These are phyloP conservation scores for Catocala fraxini DNA, from an alignment of 2,888 invertebrate species.

Conservation along the genomic window DNA sequence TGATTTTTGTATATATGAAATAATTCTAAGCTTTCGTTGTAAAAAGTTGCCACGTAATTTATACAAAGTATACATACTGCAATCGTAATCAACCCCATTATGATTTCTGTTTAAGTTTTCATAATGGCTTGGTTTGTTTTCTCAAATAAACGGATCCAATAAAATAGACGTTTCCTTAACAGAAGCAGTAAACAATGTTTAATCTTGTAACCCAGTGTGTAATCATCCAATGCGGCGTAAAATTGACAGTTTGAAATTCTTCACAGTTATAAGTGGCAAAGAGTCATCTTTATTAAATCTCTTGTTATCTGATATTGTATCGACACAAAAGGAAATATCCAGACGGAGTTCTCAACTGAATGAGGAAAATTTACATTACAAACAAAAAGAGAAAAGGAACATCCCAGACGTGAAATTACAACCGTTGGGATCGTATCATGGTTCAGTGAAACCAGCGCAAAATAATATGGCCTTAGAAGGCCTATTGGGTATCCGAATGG, in stretches of 20 bases:
- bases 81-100: not conserved
- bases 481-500: conserved; percentile 53
- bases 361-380: conserved; percentile 77
- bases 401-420: conserved; percentile 73
- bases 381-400: conserved; percentile 70
- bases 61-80: not conserved
- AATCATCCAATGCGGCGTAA: conserved; percentile 66
- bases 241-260: conserved; percentile 60
- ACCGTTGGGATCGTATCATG: conserved; percentile 60
- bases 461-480: conserved; percentile 63
- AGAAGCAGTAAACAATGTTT: not conserved
- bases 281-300: conserved; percentile 72
- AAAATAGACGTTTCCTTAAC: too few relatives aligned
- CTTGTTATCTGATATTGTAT: conserved; percentile 69
- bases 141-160: too few relatives aligned
- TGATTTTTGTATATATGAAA: not conserved
- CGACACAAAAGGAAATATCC: conserved; percentile 71
- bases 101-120: too few relatives aligned
- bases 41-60: not conserved
- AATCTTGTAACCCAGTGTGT: conserved; percentile 34
- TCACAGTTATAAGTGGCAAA: conserved; percentile 60
- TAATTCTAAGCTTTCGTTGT: not conserved
- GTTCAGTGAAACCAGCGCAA: conserved; percentile 54
- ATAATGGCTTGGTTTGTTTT: too few relatives aligned
- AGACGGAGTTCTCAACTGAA: conserved; percentile 63